phyloP scores from a whole-genome alignment of 2,797 vertebrate species.

The Betta splendens region DNA sequence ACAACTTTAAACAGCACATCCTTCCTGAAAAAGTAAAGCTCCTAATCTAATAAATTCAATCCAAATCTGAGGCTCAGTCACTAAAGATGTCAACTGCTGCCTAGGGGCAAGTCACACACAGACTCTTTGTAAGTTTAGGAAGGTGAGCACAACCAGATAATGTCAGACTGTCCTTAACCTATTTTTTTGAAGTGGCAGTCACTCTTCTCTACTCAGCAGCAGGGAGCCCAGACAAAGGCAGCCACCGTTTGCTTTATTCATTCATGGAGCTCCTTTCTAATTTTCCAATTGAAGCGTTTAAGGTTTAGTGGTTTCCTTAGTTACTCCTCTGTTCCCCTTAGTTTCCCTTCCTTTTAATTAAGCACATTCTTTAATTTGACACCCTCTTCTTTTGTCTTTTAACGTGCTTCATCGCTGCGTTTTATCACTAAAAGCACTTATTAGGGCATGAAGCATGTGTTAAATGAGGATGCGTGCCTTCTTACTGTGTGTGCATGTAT shows the following conservation, averaged over 20 bases:
- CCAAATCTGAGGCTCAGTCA: slow-evolving; percentile 27
- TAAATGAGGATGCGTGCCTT: background rate
- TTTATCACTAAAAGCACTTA: background rate
- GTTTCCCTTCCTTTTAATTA: background rate
- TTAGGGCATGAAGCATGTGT: background rate
- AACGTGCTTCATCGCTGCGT: background rate
- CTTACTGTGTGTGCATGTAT: background rate
- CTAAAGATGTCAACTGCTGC: slow-evolving; percentile 29
- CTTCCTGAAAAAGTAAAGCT: slow-evolving; percentile 31
- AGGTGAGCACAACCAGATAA: slow-evolving; percentile 10
- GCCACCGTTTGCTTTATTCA: background rate
- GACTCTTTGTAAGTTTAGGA: slow-evolving; percentile 7
- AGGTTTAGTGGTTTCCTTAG: background rate
- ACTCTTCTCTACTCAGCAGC: background rate
- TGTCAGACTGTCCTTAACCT: background rate
- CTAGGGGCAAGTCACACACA: slow-evolving; percentile 23
- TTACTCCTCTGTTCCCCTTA: background rate
- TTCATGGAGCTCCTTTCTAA: background rate
- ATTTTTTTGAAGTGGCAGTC: background rate
- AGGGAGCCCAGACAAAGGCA: too few species aligned
- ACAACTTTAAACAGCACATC: slow-evolving; percentile 32
- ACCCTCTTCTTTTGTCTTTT: background rate
- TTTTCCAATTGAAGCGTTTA: background rate
- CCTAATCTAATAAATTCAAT: slow-evolving; percentile 24
- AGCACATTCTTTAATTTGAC: background rate